Percentiles rank a stretch among this genome's conserved stretches.
Conservation (phyloP, 2,797 vertebrate species). For the Danio kyathit region DNA sequence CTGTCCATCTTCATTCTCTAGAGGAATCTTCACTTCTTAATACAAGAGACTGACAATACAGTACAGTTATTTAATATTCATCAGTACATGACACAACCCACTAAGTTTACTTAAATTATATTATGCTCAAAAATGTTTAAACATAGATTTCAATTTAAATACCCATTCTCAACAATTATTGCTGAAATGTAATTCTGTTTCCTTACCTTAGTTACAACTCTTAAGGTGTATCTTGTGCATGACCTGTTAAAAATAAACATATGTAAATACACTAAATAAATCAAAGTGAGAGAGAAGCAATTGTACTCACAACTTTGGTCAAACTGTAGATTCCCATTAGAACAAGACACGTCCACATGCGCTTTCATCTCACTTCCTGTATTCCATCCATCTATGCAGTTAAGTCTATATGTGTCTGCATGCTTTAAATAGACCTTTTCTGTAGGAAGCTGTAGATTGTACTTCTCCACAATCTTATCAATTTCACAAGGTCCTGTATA, state of each 20-base stretch:
- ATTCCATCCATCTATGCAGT: slow-evolving; percentile 16
- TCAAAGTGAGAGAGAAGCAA: too few relatives aligned
- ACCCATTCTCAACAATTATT: too few relatives aligned
- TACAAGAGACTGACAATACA: too few relatives aligned
- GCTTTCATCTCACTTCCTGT: neutral
- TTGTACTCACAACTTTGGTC: slow-evolving; percentile 16
- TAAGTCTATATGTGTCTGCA: neutral
- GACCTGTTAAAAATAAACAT: neutral
- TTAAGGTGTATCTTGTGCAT: neutral
- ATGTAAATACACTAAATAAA: neutral
- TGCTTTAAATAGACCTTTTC: slow-evolving; percentile 20
- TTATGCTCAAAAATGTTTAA: too few relatives aligned
- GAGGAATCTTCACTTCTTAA: too few relatives aligned
- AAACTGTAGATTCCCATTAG: slow-evolving; percentile 6
- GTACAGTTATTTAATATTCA: too few relatives aligned
- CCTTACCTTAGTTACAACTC: neutral
- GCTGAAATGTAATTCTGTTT: too few relatives aligned
- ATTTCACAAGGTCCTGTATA: slow-evolving; percentile 33
- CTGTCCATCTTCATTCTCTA: too few relatives aligned
- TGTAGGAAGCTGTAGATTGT: slow-evolving; percentile 14
- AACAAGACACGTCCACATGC: neutral
- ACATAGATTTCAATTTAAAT: too few relatives aligned
- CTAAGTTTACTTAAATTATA: too few relatives aligned
- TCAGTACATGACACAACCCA: too few relatives aligned
- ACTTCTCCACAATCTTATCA: slow-evolving; percentile 19